Conservation (phyloP, 1,140 invertebrate species). For the Microvelia longipes region DNA sequence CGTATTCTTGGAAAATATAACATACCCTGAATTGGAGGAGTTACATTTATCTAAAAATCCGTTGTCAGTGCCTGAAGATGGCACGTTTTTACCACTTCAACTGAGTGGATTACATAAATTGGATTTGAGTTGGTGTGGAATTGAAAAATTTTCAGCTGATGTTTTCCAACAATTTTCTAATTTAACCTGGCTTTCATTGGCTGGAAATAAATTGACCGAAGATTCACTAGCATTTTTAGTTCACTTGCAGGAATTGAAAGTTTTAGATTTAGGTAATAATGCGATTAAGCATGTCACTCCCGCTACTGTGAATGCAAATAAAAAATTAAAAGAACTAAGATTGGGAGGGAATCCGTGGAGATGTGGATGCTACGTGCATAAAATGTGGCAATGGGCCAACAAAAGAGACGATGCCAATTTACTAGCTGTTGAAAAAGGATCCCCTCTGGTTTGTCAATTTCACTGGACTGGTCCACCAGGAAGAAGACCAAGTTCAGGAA, state of each 20-base stretch:
- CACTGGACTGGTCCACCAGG: constrained; percentile 1
- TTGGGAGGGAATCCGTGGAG: constrained; percentile 50
- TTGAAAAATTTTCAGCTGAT: constrained; percentile 40
- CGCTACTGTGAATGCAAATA: constrained; percentile 36
- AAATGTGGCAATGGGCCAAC: constrained; percentile 53
- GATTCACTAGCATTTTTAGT: constrained; percentile 38
- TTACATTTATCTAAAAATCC: constrained; percentile 53
- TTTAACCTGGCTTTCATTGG: constrained; percentile 44
- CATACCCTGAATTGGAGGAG: constrained; percentile 46
- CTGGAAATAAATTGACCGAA: constrained; percentile 40
- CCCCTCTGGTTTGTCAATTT: background rate
- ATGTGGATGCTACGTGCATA: constrained; percentile 49
- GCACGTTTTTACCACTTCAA: constrained; percentile 43
- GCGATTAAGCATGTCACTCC: constrained; percentile 42
- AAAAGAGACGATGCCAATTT: background rate
- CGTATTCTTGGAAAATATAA: constrained; percentile 47
- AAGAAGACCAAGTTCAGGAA: background rate
- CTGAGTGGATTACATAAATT: constrained; percentile 43
- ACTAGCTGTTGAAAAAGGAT: background rate
- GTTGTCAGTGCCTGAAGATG: constrained; percentile 33
- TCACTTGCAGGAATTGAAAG: constrained; percentile 39
- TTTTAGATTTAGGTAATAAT: constrained; percentile 46
- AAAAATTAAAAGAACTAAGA: constrained; percentile 39
- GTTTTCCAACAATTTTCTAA: constrained; percentile 44
- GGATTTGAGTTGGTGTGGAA: constrained; percentile 48